A percentile compares a stretch with the other conserved stretches of the same genome.
These are phyloP conservation scores for Melipona beecheii DNA, from an alignment of 2,888 invertebrate species.

Conservation along the genomic window DNA sequence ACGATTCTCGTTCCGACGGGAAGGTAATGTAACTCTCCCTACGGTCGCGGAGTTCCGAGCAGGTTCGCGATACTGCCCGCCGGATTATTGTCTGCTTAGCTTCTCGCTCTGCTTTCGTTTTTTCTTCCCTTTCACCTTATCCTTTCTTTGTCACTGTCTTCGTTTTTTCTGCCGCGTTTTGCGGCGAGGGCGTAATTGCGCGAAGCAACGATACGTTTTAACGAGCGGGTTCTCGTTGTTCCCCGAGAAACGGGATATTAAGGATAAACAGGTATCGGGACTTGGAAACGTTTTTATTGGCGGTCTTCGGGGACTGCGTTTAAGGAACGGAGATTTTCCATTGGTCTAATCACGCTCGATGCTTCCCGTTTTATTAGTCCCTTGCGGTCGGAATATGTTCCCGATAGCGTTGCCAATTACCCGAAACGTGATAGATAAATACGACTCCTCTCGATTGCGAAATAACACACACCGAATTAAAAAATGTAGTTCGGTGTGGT, in stretches of 20 bases:
- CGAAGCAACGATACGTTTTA: conserved; percentile 39
- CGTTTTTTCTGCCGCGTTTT: background rate
- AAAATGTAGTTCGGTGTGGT: too few species aligned
- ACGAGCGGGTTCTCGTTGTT: conserved; percentile 14
- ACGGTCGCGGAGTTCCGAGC: conserved; percentile 2
- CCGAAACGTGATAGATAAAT: too few species aligned
- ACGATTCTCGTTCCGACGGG: conserved; percentile 50
- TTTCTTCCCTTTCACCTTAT: background rate
- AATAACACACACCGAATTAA: too few species aligned
- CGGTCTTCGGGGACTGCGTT: background rate
- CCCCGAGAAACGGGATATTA: conserved; percentile 9
- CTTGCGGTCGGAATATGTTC: background rate
- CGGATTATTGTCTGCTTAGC: conserved; percentile 46
- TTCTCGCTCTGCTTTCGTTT: background rate
- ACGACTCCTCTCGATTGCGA: too few species aligned
- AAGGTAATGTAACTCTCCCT: conserved; percentile 32
- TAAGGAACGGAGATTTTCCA: background rate
- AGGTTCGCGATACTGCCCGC: conserved; percentile 33
- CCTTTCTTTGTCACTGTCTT: background rate
- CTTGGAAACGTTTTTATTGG: background rate
- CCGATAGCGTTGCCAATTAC: background rate
- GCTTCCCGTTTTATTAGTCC: background rate
- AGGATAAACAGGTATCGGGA: conserved; percentile 1
- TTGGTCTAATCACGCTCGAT: background rate
- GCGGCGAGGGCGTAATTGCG: conserved; percentile 31